phyloP scores from a whole-genome alignment of 2,797 vertebrate genomes.

The Chloroceryle amazona region DNA sequence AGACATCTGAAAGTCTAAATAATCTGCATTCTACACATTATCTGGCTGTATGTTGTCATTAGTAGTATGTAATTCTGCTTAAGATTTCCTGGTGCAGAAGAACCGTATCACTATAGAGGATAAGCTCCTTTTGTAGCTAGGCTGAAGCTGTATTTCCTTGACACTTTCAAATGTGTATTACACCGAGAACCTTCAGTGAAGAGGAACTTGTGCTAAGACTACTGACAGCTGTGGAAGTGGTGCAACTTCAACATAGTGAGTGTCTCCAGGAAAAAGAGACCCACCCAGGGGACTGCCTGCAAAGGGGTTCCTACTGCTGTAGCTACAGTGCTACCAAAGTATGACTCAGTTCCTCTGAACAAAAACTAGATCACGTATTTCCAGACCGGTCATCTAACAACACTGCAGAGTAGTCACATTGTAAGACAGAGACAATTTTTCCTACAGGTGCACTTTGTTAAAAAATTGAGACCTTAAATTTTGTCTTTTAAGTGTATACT shows the following conservation, averaged over 20 bases:
- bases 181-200: background rate
- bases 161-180: background rate
- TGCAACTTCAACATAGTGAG: background rate
- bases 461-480: background rate
- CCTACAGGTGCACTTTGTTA: background rate
- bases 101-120: background rate
- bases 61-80: background rate
- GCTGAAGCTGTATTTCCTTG: background rate
- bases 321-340: background rate
- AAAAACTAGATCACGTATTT: background rate
- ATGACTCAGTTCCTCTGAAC: background rate
- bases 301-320: rapidly evolving
- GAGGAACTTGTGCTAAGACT: background rate
- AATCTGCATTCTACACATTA: background rate
- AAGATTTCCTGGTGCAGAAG: background rate
- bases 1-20: background rate
- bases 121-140: background rate
- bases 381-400: background rate
- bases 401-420: rapidly evolving
- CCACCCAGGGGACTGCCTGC: background rate
- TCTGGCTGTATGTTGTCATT: background rate
- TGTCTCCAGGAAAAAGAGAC: background rate
- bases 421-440: background rate
- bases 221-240: background rate
- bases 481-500: background rate